phyloP scores from a whole-genome alignment of 2,888 invertebrate species.

The Eristalinus sepulchralis region DNA sequence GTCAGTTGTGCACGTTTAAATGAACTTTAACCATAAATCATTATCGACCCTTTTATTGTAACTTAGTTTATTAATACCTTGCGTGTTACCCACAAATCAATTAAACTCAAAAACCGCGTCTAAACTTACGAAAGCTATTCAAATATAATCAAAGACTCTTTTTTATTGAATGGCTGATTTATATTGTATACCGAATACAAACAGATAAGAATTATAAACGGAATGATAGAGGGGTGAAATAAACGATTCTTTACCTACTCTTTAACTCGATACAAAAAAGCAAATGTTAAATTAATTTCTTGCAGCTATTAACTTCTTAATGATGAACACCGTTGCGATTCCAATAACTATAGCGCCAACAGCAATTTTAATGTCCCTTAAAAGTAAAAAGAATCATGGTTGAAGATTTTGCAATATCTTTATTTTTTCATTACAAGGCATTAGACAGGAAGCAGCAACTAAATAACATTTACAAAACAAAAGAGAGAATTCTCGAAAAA shows the following conservation, averaged over 20 bases:
- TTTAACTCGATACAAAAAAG: not conserved
- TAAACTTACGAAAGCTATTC: not conserved
- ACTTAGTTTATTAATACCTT: not conserved
- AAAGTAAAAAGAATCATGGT: slow-evolving; percentile 48
- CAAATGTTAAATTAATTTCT: slow-evolving; percentile 24
- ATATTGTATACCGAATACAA: not conserved
- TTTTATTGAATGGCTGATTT: not conserved
- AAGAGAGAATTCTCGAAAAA: not conserved
- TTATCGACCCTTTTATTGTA: not conserved
- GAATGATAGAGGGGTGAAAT: not conserved
- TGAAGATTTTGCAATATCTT: slow-evolving; percentile 74
- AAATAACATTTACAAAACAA: slow-evolving; percentile 21
- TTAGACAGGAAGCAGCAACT: slow-evolving; percentile 71
- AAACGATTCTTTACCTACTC: not conserved
- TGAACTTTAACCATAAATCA: too few relatives aligned
- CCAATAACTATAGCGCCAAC: slow-evolving; percentile 77
- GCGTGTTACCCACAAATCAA: not conserved
- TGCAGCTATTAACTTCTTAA: slow-evolving; percentile 69
- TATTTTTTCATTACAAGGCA: slow-evolving; percentile 75
- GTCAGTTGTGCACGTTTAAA: too few relatives aligned
- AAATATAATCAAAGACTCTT: not conserved
- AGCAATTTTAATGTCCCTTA: slow-evolving; percentile 76
- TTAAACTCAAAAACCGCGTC: not conserved
- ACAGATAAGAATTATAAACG: not conserved
- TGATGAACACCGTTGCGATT: slow-evolving; percentile 74